Conservation (phyloP, 2,888 invertebrate genomes). For the Pristionchus entomophagus region DNA sequence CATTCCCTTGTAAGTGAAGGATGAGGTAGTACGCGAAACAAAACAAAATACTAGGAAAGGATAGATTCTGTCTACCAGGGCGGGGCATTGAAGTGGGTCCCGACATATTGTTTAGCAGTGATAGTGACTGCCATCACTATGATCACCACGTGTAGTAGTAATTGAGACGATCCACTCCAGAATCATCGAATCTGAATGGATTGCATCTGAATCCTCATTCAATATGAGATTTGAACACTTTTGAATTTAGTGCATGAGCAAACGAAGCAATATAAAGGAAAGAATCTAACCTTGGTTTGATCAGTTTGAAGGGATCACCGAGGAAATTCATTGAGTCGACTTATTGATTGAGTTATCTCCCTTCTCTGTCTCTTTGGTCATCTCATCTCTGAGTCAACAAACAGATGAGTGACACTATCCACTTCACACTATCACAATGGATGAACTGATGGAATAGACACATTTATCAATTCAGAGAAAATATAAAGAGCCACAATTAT, state of each 20-base stretch:
- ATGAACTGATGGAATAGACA: too few relatives aligned
- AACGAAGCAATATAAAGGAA: background rate
- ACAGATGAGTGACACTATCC: conserved; percentile 14
- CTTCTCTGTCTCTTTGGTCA: too few relatives aligned
- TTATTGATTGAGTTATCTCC: too few relatives aligned
- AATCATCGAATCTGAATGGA: conserved; percentile 58
- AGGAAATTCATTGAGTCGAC: conserved; percentile 62
- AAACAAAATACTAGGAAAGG: background rate
- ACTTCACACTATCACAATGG: background rate
- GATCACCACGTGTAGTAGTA: conserved; percentile 74
- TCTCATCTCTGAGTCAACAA: background rate
- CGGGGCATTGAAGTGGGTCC: conserved; percentile 74
- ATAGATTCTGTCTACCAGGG: conserved; percentile 55
- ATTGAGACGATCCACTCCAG: conserved; percentile 69
- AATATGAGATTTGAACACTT: too few relatives aligned
- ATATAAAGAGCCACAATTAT: too few relatives aligned
- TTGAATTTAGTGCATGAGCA: too few relatives aligned
- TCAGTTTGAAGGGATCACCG: conserved; percentile 56
- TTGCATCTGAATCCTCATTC: too few relatives aligned
- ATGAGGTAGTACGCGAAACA: too few relatives aligned
- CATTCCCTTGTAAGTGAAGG: too few relatives aligned
- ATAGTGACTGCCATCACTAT: conserved; percentile 62
- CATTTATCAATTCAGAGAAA: too few relatives aligned
- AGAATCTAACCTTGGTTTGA: conserved; percentile 58
- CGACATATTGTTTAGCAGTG: conserved; percentile 73